Evolutionary conservation across 2,888 invertebrate species (phyloP), one percentile per base, ranked within the genome.

Genomic region (Drosophila koepferae): DNA sequence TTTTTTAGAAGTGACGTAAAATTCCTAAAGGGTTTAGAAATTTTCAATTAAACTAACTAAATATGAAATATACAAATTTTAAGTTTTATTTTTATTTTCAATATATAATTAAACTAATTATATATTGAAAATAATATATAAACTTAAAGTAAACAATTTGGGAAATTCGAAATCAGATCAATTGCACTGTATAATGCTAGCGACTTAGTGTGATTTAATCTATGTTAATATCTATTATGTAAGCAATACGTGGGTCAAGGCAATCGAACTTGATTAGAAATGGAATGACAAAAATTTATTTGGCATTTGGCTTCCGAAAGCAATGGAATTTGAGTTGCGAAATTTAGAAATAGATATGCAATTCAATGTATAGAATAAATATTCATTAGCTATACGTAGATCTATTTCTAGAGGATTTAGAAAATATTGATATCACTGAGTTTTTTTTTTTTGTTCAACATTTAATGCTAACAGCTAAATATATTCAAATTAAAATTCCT

Each of bases 1-100:
- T 73, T 63, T 67, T 78, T 63, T 67, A 63, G 54, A 44, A 31
- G n/a, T 54, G 56, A 58, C 56, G 56, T 43, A 28, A 40, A 60
- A 46, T 12, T 16, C 44, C 34, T 51, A 18, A 23, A 12, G 28
- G 44, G 43, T 12, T 46, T 18, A 8, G 23, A 34, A 54, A 18
- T 16, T 40, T 7, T 40, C 2, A 20, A 44, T 12, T 44, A 44
- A 28, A 28, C 28, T 28, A 28, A 28, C 6, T 28, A 28, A 28
- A 28, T 6, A 6, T 28, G 28, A 28, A 28, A 28, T 6, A 28
- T 4, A 23, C 0, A 23, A 23, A 23, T 4, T 23, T 23, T 23
- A 23, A 23, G 3, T 23, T 23, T 23, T 23, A 4, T 23, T 23
- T 23, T 23, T 23, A 23, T 23, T 23, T 23, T 23, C 4, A 23